A percentile compares a stretch with the other conserved stretches of the same genome.
Conservation (phyloP, 2,888 invertebrate genomes). For the Phyllotreta striolata region DNA sequence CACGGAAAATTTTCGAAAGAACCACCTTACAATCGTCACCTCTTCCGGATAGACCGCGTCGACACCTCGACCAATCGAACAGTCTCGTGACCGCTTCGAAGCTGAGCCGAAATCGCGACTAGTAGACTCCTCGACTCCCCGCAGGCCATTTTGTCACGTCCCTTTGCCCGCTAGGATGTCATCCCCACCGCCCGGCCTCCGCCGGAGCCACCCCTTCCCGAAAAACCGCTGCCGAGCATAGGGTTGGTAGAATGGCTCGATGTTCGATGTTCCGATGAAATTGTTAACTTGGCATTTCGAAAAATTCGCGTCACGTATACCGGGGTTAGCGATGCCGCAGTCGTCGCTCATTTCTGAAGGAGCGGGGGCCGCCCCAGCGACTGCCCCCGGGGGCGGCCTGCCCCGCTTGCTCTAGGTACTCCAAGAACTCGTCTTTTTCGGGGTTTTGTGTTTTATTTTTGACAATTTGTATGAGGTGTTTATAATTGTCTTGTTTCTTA, state of each 20-base stretch:
- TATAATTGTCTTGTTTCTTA: too few species aligned
- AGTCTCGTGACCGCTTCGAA: slow-evolving; percentile 26
- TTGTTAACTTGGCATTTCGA: slow-evolving; percentile 43
- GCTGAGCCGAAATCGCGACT: slow-evolving; percentile 54
- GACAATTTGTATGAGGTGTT: neutral
- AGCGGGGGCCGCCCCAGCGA: too few species aligned
- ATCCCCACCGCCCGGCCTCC: slow-evolving; percentile 53
- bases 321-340: neutral
- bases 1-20: too few species aligned
- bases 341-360: too few species aligned
- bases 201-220: slow-evolving; percentile 50
- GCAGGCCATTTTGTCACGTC: slow-evolving; percentile 71
- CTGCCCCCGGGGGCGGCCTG: too few species aligned
- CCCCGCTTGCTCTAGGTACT: too few species aligned
- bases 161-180: slow-evolving; percentile 57
- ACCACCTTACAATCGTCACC: too few species aligned
- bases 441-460: slow-evolving; percentile 5
- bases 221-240: slow-evolving; percentile 29
- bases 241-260: slow-evolving; percentile 37
- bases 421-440: slow-evolving; percentile 19
- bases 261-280: slow-evolving; percentile 29
- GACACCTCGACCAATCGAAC: slow-evolving; percentile 8
- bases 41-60: too few species aligned
- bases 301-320: slow-evolving; percentile 28
- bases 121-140: slow-evolving; percentile 59